A percentile compares a stretch with the other conserved stretches of the same genome.
Evolutionary conservation across 2,888 invertebrate genomes (phyloP).

Genomic region (Papilio protenor): DNA sequence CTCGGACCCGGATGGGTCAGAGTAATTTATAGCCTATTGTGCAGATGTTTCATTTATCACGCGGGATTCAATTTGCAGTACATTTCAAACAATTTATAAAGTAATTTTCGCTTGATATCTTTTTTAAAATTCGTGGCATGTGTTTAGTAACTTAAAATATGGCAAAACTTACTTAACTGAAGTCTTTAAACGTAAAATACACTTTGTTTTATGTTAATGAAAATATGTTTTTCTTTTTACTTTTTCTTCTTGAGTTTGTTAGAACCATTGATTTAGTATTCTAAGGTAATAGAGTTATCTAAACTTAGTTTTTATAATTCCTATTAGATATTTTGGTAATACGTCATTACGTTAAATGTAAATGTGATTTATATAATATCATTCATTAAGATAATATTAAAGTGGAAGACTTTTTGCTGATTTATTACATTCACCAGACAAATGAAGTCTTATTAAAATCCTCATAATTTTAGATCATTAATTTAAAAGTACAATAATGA

Average conservation of each 20-base stretch:
- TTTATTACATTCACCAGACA: conserved; percentile 22
- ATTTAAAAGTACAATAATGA: conserved; percentile 24
- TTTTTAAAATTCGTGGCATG: neutral
- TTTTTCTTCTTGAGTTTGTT: too few relatives aligned
- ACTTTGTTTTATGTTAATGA: too few relatives aligned
- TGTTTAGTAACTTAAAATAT: neutral
- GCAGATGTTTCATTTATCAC: conserved; percentile 33
- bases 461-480: conserved; percentile 14
- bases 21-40: conserved; percentile 38
- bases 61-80: conserved; percentile 26
- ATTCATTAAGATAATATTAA: neutral
- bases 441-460: conserved; percentile 24
- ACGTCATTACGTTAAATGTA: too few relatives aligned
- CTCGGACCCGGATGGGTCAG: conserved; percentile 21
- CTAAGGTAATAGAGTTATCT: too few relatives aligned
- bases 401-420: neutral
- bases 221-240: too few relatives aligned
- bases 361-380: too few relatives aligned
- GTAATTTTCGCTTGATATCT: conserved; percentile 1
- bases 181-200: neutral
- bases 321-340: too few relatives aligned
- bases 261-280: too few relatives aligned
- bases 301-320: too few relatives aligned
- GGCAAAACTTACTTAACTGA: neutral
- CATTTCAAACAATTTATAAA: conserved; percentile 27